Base-by-base conservation (phyloP, 1,140 invertebrate species). In the Caenorhabditis briggsae region DNA sequence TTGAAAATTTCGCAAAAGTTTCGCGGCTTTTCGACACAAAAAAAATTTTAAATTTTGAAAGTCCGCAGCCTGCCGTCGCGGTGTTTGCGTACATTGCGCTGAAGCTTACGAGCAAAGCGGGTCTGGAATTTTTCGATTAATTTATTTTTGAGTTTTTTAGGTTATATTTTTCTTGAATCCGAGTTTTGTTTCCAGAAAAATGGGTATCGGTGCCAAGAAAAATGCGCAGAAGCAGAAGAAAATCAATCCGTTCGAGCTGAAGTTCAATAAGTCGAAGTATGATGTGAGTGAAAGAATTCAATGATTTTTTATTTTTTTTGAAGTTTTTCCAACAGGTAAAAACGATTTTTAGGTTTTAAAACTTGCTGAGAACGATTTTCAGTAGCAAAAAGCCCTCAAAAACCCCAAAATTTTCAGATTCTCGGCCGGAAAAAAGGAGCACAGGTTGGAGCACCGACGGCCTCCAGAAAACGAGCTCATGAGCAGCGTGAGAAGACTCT, bases 201-300 rank as follows among this genome's bases (percentile, higher is more conserved):
- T 78, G 70, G 70, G 70, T 50, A n/a, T 78, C n/a, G 20, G 46
- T 6, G 58, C 25, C 5, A 86, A 86, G 43, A 88, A 86, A 78
- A 88, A 83, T 78, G 64, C 74, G 18, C 50, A 64, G 23, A 50
- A 56, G 16, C 50, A 84, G 43, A 88, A 88, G 65, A 89, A 88
- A 23, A 33, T 50, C n/a, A 89, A 89, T 25, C 88, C 88, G 3
- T 89, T 89, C 46, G 88, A 89, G 56, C 85, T 89, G n/a, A 89
- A 89, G 61, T 89, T 89, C 88, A 89, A 89, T 58, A 55, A 78
- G 23, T 46, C 74, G 12, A 89, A 89, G 59, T 85, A 89, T 78
- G 65, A 89, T 82, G 88, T 88, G 59, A 88, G 86, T 82, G 16
- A 53, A 53, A 53, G 2, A 53, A 53, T 86, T 20, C 16, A 18